Percentiles rank a stretch among this genome's conserved stretches.
phyloP scores from a whole-genome alignment of 2,113 vertebrate species.

The Cariama cristata region DNA sequence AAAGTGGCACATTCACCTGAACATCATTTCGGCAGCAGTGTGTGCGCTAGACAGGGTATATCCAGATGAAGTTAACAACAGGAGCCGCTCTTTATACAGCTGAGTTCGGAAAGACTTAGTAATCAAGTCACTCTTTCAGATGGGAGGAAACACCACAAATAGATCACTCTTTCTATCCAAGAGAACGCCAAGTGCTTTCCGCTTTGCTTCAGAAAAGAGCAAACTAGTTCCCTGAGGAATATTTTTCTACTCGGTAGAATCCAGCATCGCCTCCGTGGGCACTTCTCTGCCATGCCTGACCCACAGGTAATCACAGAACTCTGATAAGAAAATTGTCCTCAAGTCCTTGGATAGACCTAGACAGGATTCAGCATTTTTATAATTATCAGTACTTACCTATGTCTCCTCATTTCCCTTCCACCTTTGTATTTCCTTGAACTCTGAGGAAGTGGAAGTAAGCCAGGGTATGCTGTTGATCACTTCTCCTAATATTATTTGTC shows the following conservation, averaged over 20 bases:
- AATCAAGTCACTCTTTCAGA: slow-evolving; percentile 13
- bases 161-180: background rate
- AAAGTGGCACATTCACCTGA: slow-evolving; percentile 14
- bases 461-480: background rate
- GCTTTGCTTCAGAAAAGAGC: slow-evolving; percentile 20
- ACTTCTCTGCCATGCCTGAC: background rate
- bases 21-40: background rate
- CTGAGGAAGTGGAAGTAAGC: background rate
- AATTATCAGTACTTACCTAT: background rate
- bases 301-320: background rate
- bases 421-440: background rate
- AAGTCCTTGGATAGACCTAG: background rate
- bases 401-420: background rate
- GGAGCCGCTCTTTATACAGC: background rate
- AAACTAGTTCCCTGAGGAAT: background rate
- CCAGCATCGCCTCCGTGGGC: background rate
- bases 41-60: background rate
- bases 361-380: background rate
- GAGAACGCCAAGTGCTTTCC: slow-evolving; percentile 7
- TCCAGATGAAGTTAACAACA: background rate
- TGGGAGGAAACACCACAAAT: slow-evolving; percentile 2
- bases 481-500: background rate
- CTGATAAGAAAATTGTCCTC: background rate
- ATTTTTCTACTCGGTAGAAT: background rate
- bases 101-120: slow-evolving; percentile 23